phyloP scores from a whole-genome alignment of 2,888 invertebrate genomes.

The Nephrotoma appendiculata region DNA sequence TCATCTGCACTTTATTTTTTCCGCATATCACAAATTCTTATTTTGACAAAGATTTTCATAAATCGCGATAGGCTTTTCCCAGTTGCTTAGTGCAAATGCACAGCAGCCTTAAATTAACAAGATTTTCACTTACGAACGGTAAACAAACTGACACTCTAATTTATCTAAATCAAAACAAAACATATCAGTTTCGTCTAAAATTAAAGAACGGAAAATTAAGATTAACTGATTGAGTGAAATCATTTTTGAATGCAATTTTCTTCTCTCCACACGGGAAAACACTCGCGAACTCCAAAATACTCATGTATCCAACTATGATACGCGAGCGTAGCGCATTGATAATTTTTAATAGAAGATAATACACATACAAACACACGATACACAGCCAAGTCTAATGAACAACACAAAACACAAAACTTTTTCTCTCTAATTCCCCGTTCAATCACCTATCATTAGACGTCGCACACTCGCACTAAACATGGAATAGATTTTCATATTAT shows the following conservation, averaged over 20 bases:
- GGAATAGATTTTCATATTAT: neutral
- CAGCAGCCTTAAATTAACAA: neutral
- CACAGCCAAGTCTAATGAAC: neutral
- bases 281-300: neutral
- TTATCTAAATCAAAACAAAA: neutral
- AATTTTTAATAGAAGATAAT: neutral
- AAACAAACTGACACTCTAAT: neutral
- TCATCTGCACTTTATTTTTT: no score
- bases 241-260: neutral
- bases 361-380: neutral
- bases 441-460: conserved; percentile 3
- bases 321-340: neutral
- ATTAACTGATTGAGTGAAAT: neutral
- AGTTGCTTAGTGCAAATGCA: no score
- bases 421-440: conserved; percentile 1
- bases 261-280: neutral
- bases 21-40: no score
- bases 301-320: neutral
- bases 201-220: neutral
- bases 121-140: neutral
- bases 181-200: neutral
- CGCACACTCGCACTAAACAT: conserved; percentile 1
- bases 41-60: neutral
- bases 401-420: neutral
- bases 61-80: neutral